A percentile compares a stretch with the other conserved stretches of the same genome.
These are phyloP conservation scores for Caenorhabditis zanzibari DNA, from an alignment of 2,888 invertebrate species.

Conservation along the genomic window DNA sequence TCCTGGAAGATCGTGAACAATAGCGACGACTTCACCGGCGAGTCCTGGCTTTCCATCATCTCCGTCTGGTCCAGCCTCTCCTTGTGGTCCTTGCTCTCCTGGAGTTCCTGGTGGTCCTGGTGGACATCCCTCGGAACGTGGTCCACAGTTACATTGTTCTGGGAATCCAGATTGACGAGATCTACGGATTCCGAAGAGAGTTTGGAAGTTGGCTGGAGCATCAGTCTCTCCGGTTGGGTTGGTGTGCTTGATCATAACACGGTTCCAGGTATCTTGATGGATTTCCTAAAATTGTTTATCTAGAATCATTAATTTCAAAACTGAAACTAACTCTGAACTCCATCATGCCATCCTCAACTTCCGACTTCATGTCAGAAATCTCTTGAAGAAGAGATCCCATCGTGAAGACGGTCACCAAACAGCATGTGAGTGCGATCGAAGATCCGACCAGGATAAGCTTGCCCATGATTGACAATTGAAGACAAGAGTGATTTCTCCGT, in stretches of 20 bases:
- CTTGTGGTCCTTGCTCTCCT: slow-evolving; percentile 70
- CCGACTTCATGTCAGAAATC: slow-evolving; percentile 69
- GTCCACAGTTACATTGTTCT: slow-evolving; percentile 73
- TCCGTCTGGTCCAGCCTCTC: slow-evolving; percentile 70
- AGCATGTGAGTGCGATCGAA: slow-evolving; percentile 60
- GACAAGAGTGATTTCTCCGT: slow-evolving; percentile 51
- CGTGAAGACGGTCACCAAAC: slow-evolving; percentile 64
- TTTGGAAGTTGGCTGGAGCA: slow-evolving; percentile 72
- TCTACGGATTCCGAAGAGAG: slow-evolving; percentile 70
- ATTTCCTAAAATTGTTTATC: slow-evolving; percentile 56
- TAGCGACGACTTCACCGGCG: slow-evolving; percentile 67
- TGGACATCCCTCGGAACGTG: slow-evolving; percentile 71
- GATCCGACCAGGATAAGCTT: slow-evolving; percentile 68
- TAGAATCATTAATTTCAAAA: too few species aligned
- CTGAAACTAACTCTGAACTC: slow-evolving; percentile 68
- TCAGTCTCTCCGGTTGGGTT: slow-evolving; percentile 66
- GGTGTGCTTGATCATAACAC: slow-evolving; percentile 65
- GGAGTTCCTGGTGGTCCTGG: slow-evolving; percentile 75
- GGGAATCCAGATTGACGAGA: slow-evolving; percentile 70
- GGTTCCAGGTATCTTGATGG: slow-evolving; percentile 70
- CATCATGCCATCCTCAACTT: slow-evolving; percentile 71
- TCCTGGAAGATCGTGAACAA: slow-evolving; percentile 71
- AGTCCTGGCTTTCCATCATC: slow-evolving; percentile 72
- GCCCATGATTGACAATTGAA: slow-evolving; percentile 59
- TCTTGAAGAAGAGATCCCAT: slow-evolving; percentile 66